A percentile compares a stretch with the other conserved stretches of the same genome.
phyloP scores from a whole-genome alignment of 2,797 vertebrate species.

The Varecia variegata region DNA sequence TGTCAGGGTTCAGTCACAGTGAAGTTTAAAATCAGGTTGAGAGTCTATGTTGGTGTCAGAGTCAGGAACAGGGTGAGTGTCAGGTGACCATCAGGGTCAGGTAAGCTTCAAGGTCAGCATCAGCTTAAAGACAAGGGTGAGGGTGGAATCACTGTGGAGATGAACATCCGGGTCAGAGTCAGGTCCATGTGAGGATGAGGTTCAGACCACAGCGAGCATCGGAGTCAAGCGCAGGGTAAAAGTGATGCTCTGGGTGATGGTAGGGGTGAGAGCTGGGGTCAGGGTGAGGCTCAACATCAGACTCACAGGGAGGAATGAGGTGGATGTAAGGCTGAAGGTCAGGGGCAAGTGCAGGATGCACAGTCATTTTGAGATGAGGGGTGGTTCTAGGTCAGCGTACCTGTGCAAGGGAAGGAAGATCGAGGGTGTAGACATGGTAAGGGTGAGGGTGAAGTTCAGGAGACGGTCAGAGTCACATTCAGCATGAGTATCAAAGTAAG shows the following conservation, averaged over 20 bases:
- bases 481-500: background rate
- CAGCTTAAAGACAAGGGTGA: background rate
- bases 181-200: background rate
- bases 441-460: background rate
- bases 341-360: background rate
- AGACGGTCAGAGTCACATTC: background rate
- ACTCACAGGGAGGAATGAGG: background rate
- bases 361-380: background rate
- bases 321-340: background rate
- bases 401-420: background rate
- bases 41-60: background rate
- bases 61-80: background rate
- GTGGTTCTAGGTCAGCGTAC: background rate
- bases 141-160: background rate
- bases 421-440: background rate
- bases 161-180: background rate
- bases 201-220: background rate
- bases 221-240: background rate
- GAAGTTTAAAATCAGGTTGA: background rate
- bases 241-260: background rate
- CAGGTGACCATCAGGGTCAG: background rate
- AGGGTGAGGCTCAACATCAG: background rate
- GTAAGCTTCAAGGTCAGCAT: background rate
- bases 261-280: background rate
- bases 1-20: background rate